A percentile compares a stretch with the other conserved stretches of the same genome.
phyloP scores from a whole-genome alignment of 2,888 invertebrate genomes.

The Macropis europaea region DNA sequence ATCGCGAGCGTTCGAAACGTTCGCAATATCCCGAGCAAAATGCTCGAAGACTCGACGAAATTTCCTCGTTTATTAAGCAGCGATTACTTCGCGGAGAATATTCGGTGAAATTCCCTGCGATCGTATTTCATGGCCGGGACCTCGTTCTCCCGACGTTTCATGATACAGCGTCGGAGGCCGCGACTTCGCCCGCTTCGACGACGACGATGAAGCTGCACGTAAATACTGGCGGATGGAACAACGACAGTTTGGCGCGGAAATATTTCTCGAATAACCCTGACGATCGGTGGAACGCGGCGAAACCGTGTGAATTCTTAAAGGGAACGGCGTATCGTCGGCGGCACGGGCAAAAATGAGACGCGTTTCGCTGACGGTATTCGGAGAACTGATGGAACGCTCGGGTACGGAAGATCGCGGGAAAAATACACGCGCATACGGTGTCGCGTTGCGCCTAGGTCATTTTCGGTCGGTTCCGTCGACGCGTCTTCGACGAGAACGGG shows the following conservation, averaged over 20 bases:
- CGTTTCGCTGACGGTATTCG: conserved; percentile 23
- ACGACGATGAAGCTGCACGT: not conserved
- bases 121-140: not conserved
- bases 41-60: not conserved
- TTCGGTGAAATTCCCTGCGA: too few species aligned
- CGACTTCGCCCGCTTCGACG: not conserved
- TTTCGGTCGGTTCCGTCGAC: not conserved
- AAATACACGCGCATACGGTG: not conserved
- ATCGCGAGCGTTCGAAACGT: conserved; percentile 14
- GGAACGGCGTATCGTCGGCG: conserved; percentile 26
- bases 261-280: not conserved
- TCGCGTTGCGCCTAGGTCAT: too few species aligned
- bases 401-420: not conserved
- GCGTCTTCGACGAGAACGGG: not conserved
- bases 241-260: not conserved
- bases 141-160: not conserved
- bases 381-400: too few species aligned
- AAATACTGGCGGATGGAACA: not conserved
- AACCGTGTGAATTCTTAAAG: conserved; percentile 43
- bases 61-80: too few species aligned
- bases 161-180: not conserved
- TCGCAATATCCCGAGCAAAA: not conserved
- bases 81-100: too few species aligned
- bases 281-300: conserved; percentile 11
- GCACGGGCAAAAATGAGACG: conserved; percentile 45